A percentile compares a stretch with the other conserved stretches of the same genome.
These are phyloP conservation scores for Stenichneumon culpator DNA, from an alignment of 2,888 invertebrate species.

Conservation along the genomic window DNA sequence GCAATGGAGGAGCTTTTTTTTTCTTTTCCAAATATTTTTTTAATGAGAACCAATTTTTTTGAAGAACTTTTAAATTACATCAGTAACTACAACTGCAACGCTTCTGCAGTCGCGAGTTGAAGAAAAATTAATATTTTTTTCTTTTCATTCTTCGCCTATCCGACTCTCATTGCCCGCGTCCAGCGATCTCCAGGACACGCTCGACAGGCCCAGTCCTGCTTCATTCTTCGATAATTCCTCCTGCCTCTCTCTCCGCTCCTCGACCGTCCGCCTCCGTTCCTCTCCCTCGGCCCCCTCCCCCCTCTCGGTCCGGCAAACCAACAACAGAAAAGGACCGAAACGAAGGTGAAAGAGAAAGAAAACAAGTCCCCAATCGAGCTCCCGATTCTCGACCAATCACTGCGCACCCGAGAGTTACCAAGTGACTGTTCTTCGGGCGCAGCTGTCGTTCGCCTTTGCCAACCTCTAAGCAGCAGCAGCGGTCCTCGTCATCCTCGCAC, in stretches of 20 bases:
- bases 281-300: too few relatives aligned
- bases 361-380: constrained; percentile 19
- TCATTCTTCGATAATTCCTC: constrained; percentile 6
- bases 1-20: too few relatives aligned
- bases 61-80: too few relatives aligned
- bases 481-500: constrained; percentile 12
- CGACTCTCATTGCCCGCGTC: background rate
- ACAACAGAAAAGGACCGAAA: background rate
- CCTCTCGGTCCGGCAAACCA: background rate
- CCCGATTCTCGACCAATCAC: constrained; percentile 48
- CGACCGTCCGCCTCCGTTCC: background rate
- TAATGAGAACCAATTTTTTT: too few relatives aligned
- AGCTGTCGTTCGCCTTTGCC: constrained; percentile 58
- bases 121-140: too few relatives aligned
- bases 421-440: constrained; percentile 51
- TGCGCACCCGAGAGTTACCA: constrained; percentile 50
- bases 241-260: background rate
- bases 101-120: too few relatives aligned
- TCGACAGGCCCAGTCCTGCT: constrained; percentile 13
- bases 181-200: background rate
- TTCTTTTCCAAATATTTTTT: too few relatives aligned
- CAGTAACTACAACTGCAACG: too few relatives aligned
- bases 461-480: constrained; percentile 36
- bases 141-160: background rate
- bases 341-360: background rate